These are phyloP conservation scores for Coendou prehensilis DNA, from an alignment of 2,797 vertebrate species.

Conservation along the genomic window DNA sequence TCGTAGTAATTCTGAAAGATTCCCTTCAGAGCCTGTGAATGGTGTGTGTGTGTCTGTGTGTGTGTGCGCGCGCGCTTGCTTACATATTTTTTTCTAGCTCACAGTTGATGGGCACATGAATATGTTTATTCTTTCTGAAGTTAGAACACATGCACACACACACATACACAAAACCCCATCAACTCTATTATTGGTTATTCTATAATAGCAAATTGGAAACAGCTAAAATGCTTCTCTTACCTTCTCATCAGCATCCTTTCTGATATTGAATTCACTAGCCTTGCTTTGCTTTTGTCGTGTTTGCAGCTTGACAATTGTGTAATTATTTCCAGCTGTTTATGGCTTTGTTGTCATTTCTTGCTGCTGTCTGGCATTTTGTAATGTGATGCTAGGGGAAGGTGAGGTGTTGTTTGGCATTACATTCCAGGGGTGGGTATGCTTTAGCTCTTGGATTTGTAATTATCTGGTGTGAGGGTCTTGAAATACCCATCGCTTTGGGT, in stretches of 20 bases:
- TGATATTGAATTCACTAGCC: constrained; percentile 72
- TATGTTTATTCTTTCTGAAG: constrained; percentile 75
- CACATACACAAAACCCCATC: constrained; percentile 50
- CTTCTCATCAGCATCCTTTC: constrained; percentile 86
- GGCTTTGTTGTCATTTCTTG: constrained; percentile 78
- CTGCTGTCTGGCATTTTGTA: constrained; percentile 77
- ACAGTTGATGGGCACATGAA: constrained; percentile 48
- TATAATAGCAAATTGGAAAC: constrained; percentile 85
- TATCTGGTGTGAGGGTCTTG: background rate
- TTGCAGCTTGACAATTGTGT: constrained; percentile 80
- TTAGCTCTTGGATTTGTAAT: background rate
- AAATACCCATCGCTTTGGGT: background rate
- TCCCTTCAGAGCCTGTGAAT: constrained; percentile 18
- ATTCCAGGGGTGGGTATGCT: background rate
- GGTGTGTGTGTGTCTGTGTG: background rate
- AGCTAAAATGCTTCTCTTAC: constrained; percentile 77
- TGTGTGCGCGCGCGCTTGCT: background rate
- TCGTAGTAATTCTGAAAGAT: constrained; percentile 65
- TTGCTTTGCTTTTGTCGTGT: constrained; percentile 72
- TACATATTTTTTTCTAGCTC: constrained; percentile 31
- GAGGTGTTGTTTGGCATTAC: background rate
- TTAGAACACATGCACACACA: constrained; percentile 2
- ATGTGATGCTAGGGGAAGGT: constrained; percentile 75
- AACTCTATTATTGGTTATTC: constrained; percentile 81
- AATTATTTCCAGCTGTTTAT: constrained; percentile 83